Percentiles rank a stretch among this genome's conserved stretches.
These are phyloP conservation scores for Formica aserva DNA, from an alignment of 2,888 invertebrate genomes.

Conservation along the genomic window DNA sequence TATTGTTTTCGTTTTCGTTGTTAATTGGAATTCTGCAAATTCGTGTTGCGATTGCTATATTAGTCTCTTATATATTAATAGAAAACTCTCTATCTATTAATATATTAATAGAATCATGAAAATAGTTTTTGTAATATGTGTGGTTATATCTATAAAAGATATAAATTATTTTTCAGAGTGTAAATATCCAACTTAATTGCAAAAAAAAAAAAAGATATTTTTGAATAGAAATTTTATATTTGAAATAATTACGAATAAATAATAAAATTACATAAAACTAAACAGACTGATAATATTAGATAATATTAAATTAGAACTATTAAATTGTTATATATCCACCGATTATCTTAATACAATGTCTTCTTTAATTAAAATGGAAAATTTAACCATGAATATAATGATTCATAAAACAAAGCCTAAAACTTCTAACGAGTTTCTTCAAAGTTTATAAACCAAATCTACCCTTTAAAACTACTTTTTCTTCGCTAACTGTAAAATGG, in stretches of 20 bases:
- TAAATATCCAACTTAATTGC: not conserved
- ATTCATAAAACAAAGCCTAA: not conserved
- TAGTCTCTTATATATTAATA: not conserved
- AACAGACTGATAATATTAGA: not conserved
- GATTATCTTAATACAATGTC: not conserved
- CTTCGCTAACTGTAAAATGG: not conserved
- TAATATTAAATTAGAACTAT: not conserved
- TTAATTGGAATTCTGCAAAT: conserved; percentile 56
- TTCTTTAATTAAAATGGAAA: not conserved
- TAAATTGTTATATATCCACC: not conserved
- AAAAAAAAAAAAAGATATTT: not conserved
- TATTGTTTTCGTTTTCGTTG: conserved; percentile 48
- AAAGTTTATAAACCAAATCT: not conserved
- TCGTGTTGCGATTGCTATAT: not conserved
- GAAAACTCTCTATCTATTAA: not conserved
- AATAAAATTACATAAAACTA: not conserved
- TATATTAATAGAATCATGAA: not conserved
- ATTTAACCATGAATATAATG: not conserved
- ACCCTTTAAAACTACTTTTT: conserved; percentile 1
- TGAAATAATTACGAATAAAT: not conserved
- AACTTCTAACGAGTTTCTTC: not conserved
- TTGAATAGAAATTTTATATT: not conserved
- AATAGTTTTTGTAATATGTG: not conserved
- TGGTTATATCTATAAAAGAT: not conserved
- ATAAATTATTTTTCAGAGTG: not conserved